These are phyloP conservation scores for Ardeotis arabs DNA, from an alignment of 2,113 vertebrate species.

Conservation along the genomic window DNA sequence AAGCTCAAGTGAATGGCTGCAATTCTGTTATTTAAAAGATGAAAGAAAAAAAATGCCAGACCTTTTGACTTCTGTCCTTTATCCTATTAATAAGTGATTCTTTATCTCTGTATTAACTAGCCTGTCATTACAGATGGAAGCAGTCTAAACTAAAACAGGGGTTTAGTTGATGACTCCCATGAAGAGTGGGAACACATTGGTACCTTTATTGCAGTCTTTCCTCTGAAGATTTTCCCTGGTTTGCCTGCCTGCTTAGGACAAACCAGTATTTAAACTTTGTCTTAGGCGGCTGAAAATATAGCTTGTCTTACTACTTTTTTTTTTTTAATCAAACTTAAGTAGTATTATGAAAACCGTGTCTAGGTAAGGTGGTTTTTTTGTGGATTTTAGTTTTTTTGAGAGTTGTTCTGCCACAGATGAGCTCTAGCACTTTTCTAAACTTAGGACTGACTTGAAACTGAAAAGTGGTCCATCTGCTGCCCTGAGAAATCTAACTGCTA, in stretches of 20 bases:
- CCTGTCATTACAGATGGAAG: background rate
- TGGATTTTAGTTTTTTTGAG: background rate
- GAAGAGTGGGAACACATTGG: background rate
- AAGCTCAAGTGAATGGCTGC: background rate
- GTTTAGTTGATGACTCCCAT: background rate
- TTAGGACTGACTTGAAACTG: conserved; percentile 1
- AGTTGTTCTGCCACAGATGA: background rate
- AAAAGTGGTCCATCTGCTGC: conserved; percentile 27
- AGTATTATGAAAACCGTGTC: background rate
- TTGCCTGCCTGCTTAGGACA: background rate
- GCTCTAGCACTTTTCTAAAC: conserved; percentile 3
- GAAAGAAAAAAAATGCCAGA: background rate
- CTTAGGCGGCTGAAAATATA: background rate
- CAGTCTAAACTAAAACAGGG: background rate
- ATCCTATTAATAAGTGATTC: background rate
- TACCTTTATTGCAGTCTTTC: background rate
- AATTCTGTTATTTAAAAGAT: background rate
- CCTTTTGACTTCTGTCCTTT: background rate
- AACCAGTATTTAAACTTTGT: background rate
- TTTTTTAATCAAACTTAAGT: background rate
- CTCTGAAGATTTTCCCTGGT: background rate
- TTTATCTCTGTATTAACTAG: conserved; percentile 2
- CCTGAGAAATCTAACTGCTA: background rate
- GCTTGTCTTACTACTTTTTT: background rate
- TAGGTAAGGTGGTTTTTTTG: background rate